phyloP scores from a whole-genome alignment of 1,140 invertebrate genomes.

The Heterodera schachtii region DNA sequence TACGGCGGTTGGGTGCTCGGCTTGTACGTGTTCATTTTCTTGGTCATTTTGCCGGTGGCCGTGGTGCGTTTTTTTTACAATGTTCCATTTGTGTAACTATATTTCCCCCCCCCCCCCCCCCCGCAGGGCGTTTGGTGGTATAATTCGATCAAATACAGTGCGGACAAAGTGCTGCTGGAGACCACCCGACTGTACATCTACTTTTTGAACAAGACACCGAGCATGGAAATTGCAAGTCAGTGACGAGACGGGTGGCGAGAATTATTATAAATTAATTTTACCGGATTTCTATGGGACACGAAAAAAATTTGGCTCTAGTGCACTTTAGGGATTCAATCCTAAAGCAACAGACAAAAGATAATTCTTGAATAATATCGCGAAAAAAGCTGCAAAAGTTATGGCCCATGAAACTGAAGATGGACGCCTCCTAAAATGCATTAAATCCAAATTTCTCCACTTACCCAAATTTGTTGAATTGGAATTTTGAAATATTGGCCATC shows the following conservation, averaged over 20 bases:
- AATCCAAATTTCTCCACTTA: too few species aligned
- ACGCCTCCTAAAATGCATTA: too few species aligned
- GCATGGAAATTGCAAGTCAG: constrained; percentile 84
- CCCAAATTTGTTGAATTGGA: too few species aligned
- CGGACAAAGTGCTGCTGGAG: constrained; percentile 84
- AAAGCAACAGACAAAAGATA: too few species aligned
- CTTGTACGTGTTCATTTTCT: constrained; percentile 92
- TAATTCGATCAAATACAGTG: constrained; percentile 90
- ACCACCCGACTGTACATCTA: constrained; percentile 93
- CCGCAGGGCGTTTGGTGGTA: constrained; percentile 93
- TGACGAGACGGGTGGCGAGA: constrained; percentile 14
- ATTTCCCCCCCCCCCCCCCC: constrained; percentile 41
- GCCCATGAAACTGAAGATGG: too few species aligned
- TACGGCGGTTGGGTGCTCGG: constrained; percentile 97
- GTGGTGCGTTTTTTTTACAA: constrained; percentile 70
- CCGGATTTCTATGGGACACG: not conserved
- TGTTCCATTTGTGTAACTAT: not conserved
- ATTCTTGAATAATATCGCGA: too few species aligned
- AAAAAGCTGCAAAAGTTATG: too few species aligned
- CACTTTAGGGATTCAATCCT: too few species aligned
- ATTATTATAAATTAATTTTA: constrained; percentile 25
- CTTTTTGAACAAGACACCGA: constrained; percentile 91
- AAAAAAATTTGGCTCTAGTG: too few species aligned
- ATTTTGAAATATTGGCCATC: too few species aligned
- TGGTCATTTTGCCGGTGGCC: constrained; percentile 89